These are phyloP conservation scores for Athalia circularis DNA, from an alignment of 2,888 invertebrate species.

Conservation along the genomic window DNA sequence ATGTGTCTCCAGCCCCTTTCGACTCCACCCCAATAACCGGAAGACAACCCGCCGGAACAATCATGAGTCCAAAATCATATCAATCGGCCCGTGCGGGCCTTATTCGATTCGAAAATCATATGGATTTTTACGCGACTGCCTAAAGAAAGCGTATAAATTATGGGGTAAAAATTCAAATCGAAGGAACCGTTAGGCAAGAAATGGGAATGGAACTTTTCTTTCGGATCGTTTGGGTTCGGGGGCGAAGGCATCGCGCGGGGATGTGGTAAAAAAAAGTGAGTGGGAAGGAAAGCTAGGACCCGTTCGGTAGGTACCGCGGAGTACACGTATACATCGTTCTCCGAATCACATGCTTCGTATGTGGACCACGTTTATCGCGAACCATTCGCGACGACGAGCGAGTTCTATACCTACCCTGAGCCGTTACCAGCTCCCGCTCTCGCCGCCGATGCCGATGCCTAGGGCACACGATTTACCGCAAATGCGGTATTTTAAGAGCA, in stretches of 20 bases:
- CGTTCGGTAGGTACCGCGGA: background rate
- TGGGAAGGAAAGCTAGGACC: background rate
- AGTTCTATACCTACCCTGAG: slow-evolving; percentile 17
- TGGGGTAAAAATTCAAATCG: slow-evolving; percentile 22
- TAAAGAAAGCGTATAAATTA: background rate
- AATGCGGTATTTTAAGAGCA: slow-evolving; percentile 45
- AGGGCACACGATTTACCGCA: slow-evolving; percentile 42
- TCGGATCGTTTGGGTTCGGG: background rate
- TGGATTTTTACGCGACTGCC: no score
- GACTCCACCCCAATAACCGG: no score
- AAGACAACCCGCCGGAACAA: no score
- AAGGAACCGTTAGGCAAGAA: background rate
- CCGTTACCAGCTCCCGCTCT: slow-evolving; percentile 6
- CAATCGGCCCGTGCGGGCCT: no score
- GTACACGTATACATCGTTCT: background rate
- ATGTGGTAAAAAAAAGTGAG: slow-evolving; percentile 1
- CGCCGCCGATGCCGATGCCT: slow-evolving; percentile 31
- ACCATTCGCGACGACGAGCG: slow-evolving; percentile 37
- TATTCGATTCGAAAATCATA: background rate
- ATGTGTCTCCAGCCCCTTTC: background rate
- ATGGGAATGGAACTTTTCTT: slow-evolving; percentile 7
- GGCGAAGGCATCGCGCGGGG: background rate
- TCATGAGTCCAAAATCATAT: background rate
- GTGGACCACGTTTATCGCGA: slow-evolving; percentile 40
- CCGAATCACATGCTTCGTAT: slow-evolving; percentile 39